Base-by-base conservation (phyloP, 2,113 vertebrate genomes). In the Mormyrus iriodes region DNA sequence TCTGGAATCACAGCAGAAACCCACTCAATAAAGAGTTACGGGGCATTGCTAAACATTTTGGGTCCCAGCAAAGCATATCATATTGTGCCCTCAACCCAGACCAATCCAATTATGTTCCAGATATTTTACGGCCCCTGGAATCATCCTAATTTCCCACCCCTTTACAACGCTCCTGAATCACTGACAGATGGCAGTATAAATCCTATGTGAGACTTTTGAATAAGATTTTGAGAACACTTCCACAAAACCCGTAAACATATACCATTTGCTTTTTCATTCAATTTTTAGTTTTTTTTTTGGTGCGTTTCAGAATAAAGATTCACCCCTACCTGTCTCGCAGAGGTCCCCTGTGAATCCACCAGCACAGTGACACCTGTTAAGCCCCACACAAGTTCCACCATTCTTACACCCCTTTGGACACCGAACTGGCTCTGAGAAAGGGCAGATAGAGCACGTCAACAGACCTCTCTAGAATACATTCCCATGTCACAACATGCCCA, bases 281-380 rank as follows among this genome's bases (percentile, higher is more conserved):
- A 31, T 73, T 73, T 73, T 35, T 15, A 27, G 4, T 85, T n/a
- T 48, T 85, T n/a, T 51, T 21, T 85, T 85, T 84, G 19, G 48
- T 85, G n/a, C 46, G 4, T 51, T 51, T 85, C 51, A n/a, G 65
- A 73, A 10, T 73, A 15, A 42, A 79, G 35, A 79, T 79, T 79
- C 73, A 42, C 73, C 91, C 94, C 46, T 5, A 96, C 96, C 95
- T 24, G 94, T 95, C 91, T 97, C 94, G 91, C 96, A 97, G 83
- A 92, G 76, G 69, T 19, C 44, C 82, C 95, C 96, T 0, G 92
- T 94, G 49, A 95, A 96, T 48, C 94, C 95, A 91, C 90, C 91
- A 79, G 89, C n/a, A 87, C 96, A 97, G 52, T 89, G 94, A 89
- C 96, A 97, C 88, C 94, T 92, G 92, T 95, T 95, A 90, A 95